Percentiles rank a stretch among this genome's conserved stretches.
phyloP scores from a whole-genome alignment of 2,888 invertebrate genomes.

The Microplitis manilae region DNA sequence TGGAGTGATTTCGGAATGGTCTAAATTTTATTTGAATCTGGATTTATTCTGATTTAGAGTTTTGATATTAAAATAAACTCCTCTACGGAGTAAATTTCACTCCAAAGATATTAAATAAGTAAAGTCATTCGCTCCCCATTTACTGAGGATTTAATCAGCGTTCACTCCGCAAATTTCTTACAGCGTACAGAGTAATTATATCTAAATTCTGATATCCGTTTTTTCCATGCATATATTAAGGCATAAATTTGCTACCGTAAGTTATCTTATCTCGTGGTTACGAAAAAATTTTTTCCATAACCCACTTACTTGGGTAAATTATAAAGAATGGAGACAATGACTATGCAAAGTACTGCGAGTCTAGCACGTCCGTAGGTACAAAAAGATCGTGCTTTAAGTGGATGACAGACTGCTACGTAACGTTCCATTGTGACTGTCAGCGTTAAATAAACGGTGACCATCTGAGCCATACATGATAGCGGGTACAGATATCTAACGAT shows the following conservation, averaged over 20 bases:
- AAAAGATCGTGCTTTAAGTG: slow-evolving; percentile 88
- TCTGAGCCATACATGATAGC: slow-evolving; percentile 89
- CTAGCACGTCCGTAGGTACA: slow-evolving; percentile 92
- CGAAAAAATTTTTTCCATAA: not conserved
- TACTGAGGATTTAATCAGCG: too few relatives aligned
- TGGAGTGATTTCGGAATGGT: too few relatives aligned
- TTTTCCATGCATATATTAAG: not conserved
- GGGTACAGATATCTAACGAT: slow-evolving; percentile 88
- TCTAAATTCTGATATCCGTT: not conserved
- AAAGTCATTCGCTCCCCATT: too few relatives aligned
- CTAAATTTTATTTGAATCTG: too few relatives aligned
- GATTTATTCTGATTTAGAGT: too few relatives aligned
- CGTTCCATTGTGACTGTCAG: slow-evolving; percentile 93
- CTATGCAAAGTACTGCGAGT: slow-evolving; percentile 87
- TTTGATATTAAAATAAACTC: too few relatives aligned
- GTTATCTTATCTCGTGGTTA: too few relatives aligned
- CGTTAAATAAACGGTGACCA: slow-evolving; percentile 93
- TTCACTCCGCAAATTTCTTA: too few relatives aligned
- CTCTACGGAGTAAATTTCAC: too few relatives aligned
- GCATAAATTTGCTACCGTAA: too few relatives aligned
- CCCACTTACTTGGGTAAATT: slow-evolving; percentile 80
- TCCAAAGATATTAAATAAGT: too few relatives aligned
- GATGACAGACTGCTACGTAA: slow-evolving; percentile 95
- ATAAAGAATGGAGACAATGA: slow-evolving; percentile 86
- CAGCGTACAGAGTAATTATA: too few relatives aligned